Conservation (phyloP, 2,797 vertebrate species). For the Echiichthys vipera region DNA sequence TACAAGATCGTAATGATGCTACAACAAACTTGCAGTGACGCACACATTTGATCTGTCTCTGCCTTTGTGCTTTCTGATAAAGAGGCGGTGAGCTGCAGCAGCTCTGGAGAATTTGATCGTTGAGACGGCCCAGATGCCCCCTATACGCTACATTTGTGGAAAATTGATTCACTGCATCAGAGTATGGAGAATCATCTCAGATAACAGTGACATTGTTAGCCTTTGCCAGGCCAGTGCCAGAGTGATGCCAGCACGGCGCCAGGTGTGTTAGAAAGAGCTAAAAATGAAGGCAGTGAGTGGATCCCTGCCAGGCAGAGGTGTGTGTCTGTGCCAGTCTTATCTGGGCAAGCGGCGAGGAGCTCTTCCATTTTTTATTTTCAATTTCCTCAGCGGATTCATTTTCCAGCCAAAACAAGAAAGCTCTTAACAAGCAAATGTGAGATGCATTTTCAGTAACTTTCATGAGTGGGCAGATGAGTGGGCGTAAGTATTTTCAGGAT, state of each 20-base stretch:
- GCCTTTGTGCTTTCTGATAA: constrained; percentile 10
- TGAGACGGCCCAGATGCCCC: constrained; percentile 59
- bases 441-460: constrained; percentile 68
- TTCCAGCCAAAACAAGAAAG: constrained; percentile 70
- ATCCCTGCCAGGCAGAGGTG: constrained; percentile 69
- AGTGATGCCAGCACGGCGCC: constrained; percentile 61
- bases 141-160: constrained; percentile 48
- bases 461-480: constrained; percentile 62
- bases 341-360: constrained; percentile 55
- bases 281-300: constrained; percentile 63
- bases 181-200: constrained; percentile 66
- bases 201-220: constrained; percentile 69
- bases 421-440: constrained; percentile 72
- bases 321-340: constrained; percentile 67
- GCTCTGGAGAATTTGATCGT: constrained; percentile 41
- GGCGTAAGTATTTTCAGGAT: constrained; percentile 69
- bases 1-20: not conserved
- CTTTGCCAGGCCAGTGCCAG: constrained; percentile 65
- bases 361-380: constrained; percentile 71
- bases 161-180: constrained; percentile 76
- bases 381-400: constrained; percentile 65
- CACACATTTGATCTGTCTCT: not conserved
- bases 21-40: constrained; percentile 8
- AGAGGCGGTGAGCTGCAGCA: constrained; percentile 15
- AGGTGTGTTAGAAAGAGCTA: constrained; percentile 72